phyloP scores from a whole-genome alignment of 2,113 vertebrate species.

The Ploceus nigricollis region DNA sequence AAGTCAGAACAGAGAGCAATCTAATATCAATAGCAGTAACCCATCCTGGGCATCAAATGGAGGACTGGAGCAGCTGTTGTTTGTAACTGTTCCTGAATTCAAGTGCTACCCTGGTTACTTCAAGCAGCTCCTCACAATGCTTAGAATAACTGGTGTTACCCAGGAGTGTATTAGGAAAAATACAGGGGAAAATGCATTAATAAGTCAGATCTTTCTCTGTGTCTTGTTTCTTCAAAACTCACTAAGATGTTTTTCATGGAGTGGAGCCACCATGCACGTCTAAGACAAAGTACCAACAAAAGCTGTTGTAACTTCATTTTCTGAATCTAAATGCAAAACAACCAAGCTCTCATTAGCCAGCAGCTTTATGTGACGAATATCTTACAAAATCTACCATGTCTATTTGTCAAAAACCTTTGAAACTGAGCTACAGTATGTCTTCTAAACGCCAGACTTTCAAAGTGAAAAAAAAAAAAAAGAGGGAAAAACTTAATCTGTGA shows the following conservation, averaged over 20 bases:
- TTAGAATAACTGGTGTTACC: not conserved
- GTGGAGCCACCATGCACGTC: not conserved
- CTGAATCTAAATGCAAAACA: not conserved
- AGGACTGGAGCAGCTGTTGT: not conserved
- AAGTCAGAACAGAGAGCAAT: not conserved
- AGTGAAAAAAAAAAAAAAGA: not conserved
- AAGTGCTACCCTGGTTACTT: not conserved
- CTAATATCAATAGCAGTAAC: not conserved
- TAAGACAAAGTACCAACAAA: not conserved
- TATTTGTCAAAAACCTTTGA: conserved; percentile 54
- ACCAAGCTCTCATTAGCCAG: not conserved
- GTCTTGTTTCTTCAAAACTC: not conserved
- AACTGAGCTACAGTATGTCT: conserved; percentile 4
- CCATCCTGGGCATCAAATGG: not conserved
- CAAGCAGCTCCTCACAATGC: not conserved
- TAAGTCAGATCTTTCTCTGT: not conserved
- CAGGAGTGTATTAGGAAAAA: not conserved
- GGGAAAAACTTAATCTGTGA: conserved; percentile 45
- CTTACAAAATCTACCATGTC: conserved; percentile 46
- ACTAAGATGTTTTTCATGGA: not conserved
- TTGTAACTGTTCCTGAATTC: not conserved
- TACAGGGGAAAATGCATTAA: not conserved
- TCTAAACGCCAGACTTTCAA: conserved; percentile 49
- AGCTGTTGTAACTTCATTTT: not conserved
- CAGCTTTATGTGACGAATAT: conserved; percentile 40